These are phyloP conservation scores for Parapsyche elsis DNA, from an alignment of 1,140 invertebrate species.

Conservation along the genomic window DNA sequence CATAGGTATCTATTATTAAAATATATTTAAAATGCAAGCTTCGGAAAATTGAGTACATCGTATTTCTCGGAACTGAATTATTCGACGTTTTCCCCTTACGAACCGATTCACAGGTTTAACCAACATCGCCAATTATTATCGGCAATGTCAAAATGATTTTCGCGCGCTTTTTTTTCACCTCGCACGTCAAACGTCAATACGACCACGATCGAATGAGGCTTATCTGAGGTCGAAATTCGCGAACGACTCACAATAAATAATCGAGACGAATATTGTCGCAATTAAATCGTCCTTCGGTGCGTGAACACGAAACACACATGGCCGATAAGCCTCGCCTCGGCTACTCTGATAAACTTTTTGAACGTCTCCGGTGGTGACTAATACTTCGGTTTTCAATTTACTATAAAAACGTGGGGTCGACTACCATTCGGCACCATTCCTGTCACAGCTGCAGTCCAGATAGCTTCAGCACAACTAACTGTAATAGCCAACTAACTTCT, in stretches of 20 bases:
- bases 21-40: too few relatives aligned
- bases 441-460: not conserved
- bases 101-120: too few relatives aligned
- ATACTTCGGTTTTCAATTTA: conserved; percentile 8
- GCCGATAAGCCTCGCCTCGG: not conserved
- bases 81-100: too few relatives aligned
- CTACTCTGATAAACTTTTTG: conserved; percentile 10
- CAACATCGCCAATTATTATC: too few relatives aligned
- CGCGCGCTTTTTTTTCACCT: too few relatives aligned
- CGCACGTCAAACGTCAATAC: too few relatives aligned
- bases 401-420: conserved; percentile 46
- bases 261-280: conserved; percentile 5
- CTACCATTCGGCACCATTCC: conserved; percentile 28
- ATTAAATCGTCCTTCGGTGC: conserved; percentile 29
- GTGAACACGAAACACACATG: not conserved
- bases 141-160: too few relatives aligned
- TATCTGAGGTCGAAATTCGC: not conserved
- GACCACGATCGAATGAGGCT: not conserved
- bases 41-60: too few relatives aligned
- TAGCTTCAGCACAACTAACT: not conserved
- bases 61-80: too few relatives aligned
- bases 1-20: too few relatives aligned
- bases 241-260: not conserved
- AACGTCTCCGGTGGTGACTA: conserved; percentile 7
- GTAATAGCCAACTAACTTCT: not conserved